phyloP scores from a whole-genome alignment of 2,797 vertebrate species.

The Myotis daubentonii region DNA sequence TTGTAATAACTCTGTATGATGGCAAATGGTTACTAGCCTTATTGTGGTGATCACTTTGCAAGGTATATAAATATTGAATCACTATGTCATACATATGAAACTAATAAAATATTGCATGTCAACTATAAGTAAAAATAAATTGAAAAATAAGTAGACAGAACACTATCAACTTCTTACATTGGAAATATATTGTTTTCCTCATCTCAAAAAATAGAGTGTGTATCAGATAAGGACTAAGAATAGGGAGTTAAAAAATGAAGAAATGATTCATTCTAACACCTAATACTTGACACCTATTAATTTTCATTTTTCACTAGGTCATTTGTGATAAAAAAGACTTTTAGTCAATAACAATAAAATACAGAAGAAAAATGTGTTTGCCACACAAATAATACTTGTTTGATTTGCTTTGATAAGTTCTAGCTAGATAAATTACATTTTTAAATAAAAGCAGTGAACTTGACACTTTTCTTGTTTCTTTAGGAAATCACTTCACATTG shows the following conservation, averaged over 20 bases:
- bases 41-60: background rate
- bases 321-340: background rate
- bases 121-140: background rate
- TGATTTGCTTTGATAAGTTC: background rate
- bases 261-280: background rate
- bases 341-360: background rate
- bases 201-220: background rate
- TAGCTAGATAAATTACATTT: background rate
- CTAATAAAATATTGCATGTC: background rate
- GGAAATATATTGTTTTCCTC: background rate
- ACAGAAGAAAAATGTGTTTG: background rate
- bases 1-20: background rate
- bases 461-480: background rate
- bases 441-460: background rate
- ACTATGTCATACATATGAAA: background rate
- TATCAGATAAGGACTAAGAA: background rate
- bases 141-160: background rate
- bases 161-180: background rate
- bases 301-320: background rate
- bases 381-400: background rate
- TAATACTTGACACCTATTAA: background rate
- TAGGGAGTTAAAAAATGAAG: background rate
- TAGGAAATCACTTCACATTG: background rate
- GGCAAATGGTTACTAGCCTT: background rate
- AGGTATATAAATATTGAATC: background rate